Conservation (phyloP, 2,113 vertebrate genomes). For the Macquaria australasica region DNA sequence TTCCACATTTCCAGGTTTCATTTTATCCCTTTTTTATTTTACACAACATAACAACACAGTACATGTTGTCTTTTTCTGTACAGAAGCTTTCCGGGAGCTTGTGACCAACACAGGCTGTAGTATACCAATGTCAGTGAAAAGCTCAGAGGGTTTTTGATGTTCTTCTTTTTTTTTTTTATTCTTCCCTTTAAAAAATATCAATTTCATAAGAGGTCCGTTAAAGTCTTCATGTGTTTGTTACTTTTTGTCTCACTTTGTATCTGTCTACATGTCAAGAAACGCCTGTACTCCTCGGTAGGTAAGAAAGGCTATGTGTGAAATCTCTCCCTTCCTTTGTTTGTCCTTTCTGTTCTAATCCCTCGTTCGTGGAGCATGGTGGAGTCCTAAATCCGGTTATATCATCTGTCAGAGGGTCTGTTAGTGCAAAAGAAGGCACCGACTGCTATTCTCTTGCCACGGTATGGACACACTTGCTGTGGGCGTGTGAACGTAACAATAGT, state of each 20-base stretch:
- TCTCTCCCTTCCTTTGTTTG: slow-evolving; percentile 63
- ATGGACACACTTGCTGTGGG: slow-evolving; percentile 51
- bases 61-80: slow-evolving; percentile 91
- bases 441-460: slow-evolving; percentile 83
- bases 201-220: slow-evolving; percentile 89
- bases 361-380: slow-evolving; percentile 30
- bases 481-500: slow-evolving; percentile 54
- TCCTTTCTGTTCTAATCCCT: slow-evolving; percentile 46
- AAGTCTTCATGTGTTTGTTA: slow-evolving; percentile 66
- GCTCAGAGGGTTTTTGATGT: slow-evolving; percentile 79
- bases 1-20: slow-evolving; percentile 61
- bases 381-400: slow-evolving; percentile 59
- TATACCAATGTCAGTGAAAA: slow-evolving; percentile 86
- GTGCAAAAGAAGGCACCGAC: slow-evolving; percentile 90
- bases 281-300: slow-evolving; percentile 73
- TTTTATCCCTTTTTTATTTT: slow-evolving; percentile 89
- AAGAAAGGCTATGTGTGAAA: slow-evolving; percentile 90
- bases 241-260: slow-evolving; percentile 53
- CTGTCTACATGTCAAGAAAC: slow-evolving; percentile 80
- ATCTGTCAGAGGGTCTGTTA: slow-evolving; percentile 78
- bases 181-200: slow-evolving; percentile 89
- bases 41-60: slow-evolving; percentile 94
- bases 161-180: slow-evolving; percentile 73
- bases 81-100: slow-evolving; percentile 82
- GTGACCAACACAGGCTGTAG: slow-evolving; percentile 87